These are phyloP conservation scores for Psittacula cyanocephala DNA, from an alignment of 2,113 vertebrate species.

Conservation along the genomic window DNA sequence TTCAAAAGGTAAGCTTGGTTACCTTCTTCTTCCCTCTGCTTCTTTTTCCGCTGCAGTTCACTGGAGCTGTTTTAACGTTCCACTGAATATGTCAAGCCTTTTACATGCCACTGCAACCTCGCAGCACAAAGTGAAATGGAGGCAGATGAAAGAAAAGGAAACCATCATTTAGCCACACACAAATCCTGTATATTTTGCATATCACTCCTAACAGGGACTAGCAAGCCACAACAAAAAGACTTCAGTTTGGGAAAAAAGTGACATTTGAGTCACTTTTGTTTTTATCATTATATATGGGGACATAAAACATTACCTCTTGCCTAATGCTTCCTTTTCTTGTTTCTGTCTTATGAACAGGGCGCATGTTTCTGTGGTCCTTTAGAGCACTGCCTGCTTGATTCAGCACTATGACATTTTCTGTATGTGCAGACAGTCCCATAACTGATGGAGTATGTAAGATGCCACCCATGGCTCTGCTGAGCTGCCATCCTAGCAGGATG, in stretches of 20 bases:
- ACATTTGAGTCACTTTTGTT: constrained; percentile 62
- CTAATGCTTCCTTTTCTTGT: not conserved
- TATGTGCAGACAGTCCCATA: fast-evolving
- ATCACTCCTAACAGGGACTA: not conserved
- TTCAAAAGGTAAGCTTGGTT: not conserved
- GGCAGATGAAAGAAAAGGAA: constrained; percentile 49
- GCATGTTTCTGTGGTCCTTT: not conserved
- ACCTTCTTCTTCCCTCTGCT: not conserved
- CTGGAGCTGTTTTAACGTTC: not conserved
- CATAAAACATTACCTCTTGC: constrained; percentile 19
- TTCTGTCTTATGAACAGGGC: not conserved
- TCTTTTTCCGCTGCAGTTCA: not conserved
- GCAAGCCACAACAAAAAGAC: constrained; percentile 47
- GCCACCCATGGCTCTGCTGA: not conserved
- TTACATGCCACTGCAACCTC: not conserved
- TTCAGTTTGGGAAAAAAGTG: constrained; percentile 52
- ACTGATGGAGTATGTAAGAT: not conserved
- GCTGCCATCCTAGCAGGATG: not conserved
- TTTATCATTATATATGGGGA: constrained; percentile 12
- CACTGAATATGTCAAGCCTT: not conserved
- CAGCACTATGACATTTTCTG: not conserved
- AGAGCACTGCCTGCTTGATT: not conserved
- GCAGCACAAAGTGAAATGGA: not conserved
- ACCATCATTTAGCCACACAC: not conserved
- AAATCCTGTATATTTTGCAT: constrained; percentile 2